A percentile compares a stretch with the other conserved stretches of the same genome.
Evolutionary conservation across 2,888 invertebrate species (phyloP).

Genomic region (Dusona sp.): DNA sequence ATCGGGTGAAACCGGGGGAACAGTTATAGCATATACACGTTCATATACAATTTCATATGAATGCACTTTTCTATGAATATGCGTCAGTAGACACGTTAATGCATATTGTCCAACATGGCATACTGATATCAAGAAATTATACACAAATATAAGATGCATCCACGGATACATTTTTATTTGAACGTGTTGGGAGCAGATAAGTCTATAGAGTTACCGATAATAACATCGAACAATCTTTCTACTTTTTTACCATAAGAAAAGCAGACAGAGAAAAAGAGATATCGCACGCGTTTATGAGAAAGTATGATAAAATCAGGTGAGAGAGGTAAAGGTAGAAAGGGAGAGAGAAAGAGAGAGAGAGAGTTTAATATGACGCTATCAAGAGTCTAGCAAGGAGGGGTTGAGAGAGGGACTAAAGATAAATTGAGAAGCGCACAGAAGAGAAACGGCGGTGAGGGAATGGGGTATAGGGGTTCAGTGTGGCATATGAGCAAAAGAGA

Average conservation of each 20-base stretch:
- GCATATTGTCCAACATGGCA: too few species aligned
- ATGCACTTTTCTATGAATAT: too few species aligned
- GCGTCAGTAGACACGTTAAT: too few species aligned
- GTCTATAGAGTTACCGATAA: slow-evolving; percentile 46
- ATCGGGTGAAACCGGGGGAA: background rate
- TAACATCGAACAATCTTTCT: slow-evolving; percentile 15
- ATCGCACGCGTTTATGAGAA: slow-evolving; percentile 27
- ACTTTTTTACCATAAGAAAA: slow-evolving; percentile 10
- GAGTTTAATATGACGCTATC: slow-evolving; percentile 51
- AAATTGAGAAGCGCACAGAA: slow-evolving; percentile 68
- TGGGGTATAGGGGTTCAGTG: slow-evolving; percentile 39
- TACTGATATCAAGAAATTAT: slow-evolving; percentile 3
- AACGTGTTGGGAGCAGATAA: too few species aligned
- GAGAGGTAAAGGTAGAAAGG: slow-evolving; percentile 1
- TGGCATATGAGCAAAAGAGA: slow-evolving; percentile 23
- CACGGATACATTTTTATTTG: slow-evolving; percentile 21
- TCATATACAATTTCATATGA: background rate
- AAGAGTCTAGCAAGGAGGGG: slow-evolving; percentile 51
- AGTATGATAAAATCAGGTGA: slow-evolving; percentile 14
- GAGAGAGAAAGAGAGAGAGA: slow-evolving; percentile 11
- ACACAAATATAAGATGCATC: background rate
- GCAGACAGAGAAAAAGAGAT: slow-evolving; percentile 22
- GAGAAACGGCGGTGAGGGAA: slow-evolving; percentile 26
- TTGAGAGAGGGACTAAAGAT: slow-evolving; percentile 56
- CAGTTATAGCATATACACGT: background rate